phyloP scores from a whole-genome alignment of 2,888 invertebrate species.

The Dorcus hopei region DNA sequence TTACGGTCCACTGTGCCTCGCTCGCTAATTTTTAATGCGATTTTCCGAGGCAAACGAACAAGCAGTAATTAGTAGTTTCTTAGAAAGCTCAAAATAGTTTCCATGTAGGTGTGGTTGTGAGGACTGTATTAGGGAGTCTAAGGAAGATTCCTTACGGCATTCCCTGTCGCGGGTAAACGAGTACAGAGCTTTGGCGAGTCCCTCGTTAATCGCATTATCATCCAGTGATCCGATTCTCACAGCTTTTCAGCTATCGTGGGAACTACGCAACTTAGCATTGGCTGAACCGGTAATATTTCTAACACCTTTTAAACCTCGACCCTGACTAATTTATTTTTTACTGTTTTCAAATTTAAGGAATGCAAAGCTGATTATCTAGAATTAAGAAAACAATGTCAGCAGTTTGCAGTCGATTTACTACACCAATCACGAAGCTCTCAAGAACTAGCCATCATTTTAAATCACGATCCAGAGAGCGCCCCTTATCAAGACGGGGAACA shows the following conservation, averaged over 20 bases:
- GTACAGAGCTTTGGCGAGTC: conserved; percentile 88
- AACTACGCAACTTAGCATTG: conserved; percentile 81
- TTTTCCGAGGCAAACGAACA: too few relatives aligned
- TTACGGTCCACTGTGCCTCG: too few relatives aligned
- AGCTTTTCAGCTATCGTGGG: conserved; percentile 94
- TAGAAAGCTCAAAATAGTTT: too few relatives aligned
- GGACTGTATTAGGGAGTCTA: conserved; percentile 74
- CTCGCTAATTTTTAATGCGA: too few relatives aligned
- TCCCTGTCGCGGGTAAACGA: conserved; percentile 89
- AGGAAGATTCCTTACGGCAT: conserved; percentile 74
- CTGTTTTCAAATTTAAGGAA: conserved; percentile 55
- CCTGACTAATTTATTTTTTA: background rate
- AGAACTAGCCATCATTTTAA: conserved; percentile 89
- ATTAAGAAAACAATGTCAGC: conserved; percentile 80
- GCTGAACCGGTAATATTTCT: conserved; percentile 67
- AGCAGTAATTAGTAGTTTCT: too few relatives aligned
- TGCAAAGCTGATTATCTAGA: conserved; percentile 87
- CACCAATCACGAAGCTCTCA: conserved; percentile 90
- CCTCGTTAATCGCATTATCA: conserved; percentile 89
- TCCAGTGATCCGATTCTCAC: conserved; percentile 91
- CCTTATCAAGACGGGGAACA: conserved; percentile 76
- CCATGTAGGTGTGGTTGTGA: conserved; percentile 77
- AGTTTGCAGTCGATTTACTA: conserved; percentile 86
- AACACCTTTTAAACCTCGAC: background rate
- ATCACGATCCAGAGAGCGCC: conserved; percentile 78